phyloP scores from a whole-genome alignment of 2,797 vertebrate genomes.

The Pristis pectinata region DNA sequence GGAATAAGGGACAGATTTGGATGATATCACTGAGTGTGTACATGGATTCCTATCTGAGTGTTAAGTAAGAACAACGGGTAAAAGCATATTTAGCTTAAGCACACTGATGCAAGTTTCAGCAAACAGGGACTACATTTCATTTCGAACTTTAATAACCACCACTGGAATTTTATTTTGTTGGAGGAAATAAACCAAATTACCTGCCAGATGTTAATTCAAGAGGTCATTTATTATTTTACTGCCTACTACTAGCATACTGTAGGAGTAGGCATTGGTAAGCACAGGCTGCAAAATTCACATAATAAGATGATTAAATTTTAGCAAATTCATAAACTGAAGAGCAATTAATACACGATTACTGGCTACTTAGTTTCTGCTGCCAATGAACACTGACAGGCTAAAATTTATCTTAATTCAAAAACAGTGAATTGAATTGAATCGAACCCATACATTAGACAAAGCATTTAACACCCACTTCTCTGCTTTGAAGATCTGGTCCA shows the following conservation, averaged over 20 bases:
- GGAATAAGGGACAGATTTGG: not conserved
- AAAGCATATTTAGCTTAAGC: not conserved
- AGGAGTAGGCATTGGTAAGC: not conserved
- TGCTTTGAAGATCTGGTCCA: not conserved
- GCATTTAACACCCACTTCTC: not conserved
- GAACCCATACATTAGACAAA: not conserved
- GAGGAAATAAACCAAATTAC: conserved; percentile 10
- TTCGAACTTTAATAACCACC: not conserved
- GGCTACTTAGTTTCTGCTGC: not conserved
- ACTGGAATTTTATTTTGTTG: not conserved
- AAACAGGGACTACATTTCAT: not conserved
- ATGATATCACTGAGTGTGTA: not conserved
- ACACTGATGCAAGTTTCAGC: not conserved
- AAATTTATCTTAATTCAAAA: not conserved
- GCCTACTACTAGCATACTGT: not conserved
- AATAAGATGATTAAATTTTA: not conserved
- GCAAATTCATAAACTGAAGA: not conserved
- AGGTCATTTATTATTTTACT: conserved; percentile 6
- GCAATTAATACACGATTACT: conserved; percentile 25
- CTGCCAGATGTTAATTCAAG: conserved; percentile 6
- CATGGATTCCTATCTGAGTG: not conserved
- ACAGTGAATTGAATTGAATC: not conserved
- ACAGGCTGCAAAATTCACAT: not conserved
- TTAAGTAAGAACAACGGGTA: not conserved
- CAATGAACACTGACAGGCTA: not conserved